A percentile compares a stretch with the other conserved stretches of the same genome.
Evolutionary conservation across 2,888 invertebrate genomes (phyloP).

Genomic region (Tromatobia lineatoria): DNA sequence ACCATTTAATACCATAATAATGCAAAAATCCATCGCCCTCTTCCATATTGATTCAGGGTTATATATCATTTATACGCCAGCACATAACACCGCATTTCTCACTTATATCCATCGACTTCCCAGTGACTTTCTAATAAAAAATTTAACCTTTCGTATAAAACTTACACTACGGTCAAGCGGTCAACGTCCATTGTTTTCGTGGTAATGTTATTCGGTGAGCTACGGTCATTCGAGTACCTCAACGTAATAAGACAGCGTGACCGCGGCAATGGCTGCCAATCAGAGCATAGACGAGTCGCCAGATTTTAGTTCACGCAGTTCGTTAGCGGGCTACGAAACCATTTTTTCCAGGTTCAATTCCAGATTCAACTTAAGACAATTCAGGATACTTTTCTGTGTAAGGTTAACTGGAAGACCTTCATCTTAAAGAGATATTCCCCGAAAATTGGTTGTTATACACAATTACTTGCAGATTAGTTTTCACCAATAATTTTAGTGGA

Average conservation of each 20-base stretch:
- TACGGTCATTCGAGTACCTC: background rate
- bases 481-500: too few relatives aligned
- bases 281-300: conserved; percentile 26
- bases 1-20: conserved; percentile 2
- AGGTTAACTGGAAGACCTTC: background rate
- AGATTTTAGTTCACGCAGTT: conserved; percentile 25
- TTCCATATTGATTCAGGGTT: conserved; percentile 18
- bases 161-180: conserved; percentile 23
- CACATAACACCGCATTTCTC: conserved; percentile 15
- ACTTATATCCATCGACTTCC: background rate
- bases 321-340: background rate
- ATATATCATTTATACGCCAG: conserved; percentile 2
- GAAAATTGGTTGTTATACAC: too few relatives aligned
- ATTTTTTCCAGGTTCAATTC: background rate
- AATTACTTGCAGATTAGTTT: too few relatives aligned
- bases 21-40: background rate
- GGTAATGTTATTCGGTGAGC: conserved; percentile 18
- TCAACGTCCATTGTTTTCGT: conserved; percentile 15
- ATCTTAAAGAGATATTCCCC: background rate
- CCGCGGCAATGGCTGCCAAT: conserved; percentile 11
- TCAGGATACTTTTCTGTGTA: background rate
- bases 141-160: conserved; percentile 36
- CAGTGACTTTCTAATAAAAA: conserved; percentile 25
- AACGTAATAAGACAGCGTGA: conserved; percentile 33
- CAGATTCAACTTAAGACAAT: background rate